phyloP scores from a whole-genome alignment of 1,140 invertebrate species.

The Scaptomyza graminum region DNA sequence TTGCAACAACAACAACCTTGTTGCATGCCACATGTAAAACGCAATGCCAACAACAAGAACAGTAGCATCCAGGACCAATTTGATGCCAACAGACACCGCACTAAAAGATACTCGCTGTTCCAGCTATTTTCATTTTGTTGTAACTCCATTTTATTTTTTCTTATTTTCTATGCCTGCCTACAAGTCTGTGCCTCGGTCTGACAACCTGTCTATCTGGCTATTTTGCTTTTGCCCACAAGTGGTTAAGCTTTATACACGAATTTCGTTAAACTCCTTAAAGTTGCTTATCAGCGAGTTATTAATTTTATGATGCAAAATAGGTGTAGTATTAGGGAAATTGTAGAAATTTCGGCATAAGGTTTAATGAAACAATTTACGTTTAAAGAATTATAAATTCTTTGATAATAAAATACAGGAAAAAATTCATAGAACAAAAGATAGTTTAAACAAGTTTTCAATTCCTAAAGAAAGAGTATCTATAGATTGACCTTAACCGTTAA shows the following conservation, averaged over 20 bases:
- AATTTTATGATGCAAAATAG: too few relatives aligned
- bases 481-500: too few relatives aligned
- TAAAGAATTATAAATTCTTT: too few relatives aligned
- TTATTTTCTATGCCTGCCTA: background rate
- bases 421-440: too few relatives aligned
- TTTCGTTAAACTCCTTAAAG: conserved; percentile 49
- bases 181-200: background rate
- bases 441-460: too few relatives aligned
- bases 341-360: background rate
- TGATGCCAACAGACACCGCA: conserved; percentile 32
- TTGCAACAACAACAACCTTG: conserved; percentile 22
- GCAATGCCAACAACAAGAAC: conserved; percentile 37
- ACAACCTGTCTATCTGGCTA: background rate
- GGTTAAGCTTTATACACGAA: conserved; percentile 28
- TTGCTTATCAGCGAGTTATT: background rate
- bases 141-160: background rate
- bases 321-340: too few relatives aligned
- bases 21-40: conserved; percentile 35
- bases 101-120: conserved; percentile 32
- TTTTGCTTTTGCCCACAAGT: background rate
- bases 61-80: conserved; percentile 35
- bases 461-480: too few relatives aligned
- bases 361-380: too few relatives aligned
- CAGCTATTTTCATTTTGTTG: conserved; percentile 26
- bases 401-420: too few relatives aligned